phyloP scores from a whole-genome alignment of 1,140 invertebrate species.

The Hylaeus volcanicus region DNA sequence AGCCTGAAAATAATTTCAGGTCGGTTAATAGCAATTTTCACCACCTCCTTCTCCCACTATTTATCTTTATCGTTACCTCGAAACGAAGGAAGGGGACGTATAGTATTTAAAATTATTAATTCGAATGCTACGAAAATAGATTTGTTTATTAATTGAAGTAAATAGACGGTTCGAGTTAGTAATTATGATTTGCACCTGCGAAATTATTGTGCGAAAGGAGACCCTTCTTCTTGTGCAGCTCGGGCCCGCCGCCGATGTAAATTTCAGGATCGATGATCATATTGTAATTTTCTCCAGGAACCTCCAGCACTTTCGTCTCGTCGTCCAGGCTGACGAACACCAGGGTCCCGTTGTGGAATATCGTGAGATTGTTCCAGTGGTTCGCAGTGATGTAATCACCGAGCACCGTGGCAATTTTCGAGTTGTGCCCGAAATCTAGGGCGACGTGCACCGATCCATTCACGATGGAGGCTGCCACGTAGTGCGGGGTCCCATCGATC shows the following conservation, averaged over 20 bases:
- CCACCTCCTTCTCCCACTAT: too few species aligned
- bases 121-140: too few species aligned
- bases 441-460: constrained; percentile 89
- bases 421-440: constrained; percentile 91
- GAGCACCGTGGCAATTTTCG: constrained; percentile 84
- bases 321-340: constrained; percentile 89
- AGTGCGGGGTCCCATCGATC: constrained; percentile 88
- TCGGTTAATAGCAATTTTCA: too few species aligned
- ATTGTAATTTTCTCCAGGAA: constrained; percentile 87
- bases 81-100: too few species aligned
- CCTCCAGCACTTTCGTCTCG: constrained; percentile 84
- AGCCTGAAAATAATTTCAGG: constrained; percentile 82
- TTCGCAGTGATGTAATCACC: constrained; percentile 87
- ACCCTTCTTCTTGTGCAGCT: constrained; percentile 88
- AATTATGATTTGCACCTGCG: constrained; percentile 65
- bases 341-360: constrained; percentile 87
- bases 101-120: background rate
- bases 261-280: constrained; percentile 96
- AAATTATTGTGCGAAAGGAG: constrained; percentile 88
- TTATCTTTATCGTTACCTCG: too few species aligned
- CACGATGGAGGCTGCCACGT: constrained; percentile 90
- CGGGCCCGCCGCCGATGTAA: constrained; percentile 93
- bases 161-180: background rate
- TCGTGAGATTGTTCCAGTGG: constrained; percentile 94
- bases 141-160: too few species aligned